A percentile compares a stretch with the other conserved stretches of the same genome.
phyloP scores from a whole-genome alignment of 2,888 invertebrate species.

The Galeopsomyia nigrocyanea region DNA sequence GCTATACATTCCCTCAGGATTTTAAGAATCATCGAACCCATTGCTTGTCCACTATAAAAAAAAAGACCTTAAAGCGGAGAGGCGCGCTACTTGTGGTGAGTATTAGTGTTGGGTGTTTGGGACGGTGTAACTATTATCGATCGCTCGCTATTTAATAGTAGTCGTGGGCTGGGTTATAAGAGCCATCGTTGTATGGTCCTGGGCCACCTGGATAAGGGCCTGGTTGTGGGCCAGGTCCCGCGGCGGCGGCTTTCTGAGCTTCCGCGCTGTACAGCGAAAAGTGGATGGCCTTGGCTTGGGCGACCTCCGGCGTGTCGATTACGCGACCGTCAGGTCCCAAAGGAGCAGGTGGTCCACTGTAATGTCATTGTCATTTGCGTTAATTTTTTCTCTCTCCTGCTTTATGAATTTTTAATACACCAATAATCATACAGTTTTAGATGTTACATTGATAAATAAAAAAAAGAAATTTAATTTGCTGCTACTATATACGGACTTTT shows the following conservation, averaged over 20 bases:
- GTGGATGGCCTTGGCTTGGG: conserved; percentile 66
- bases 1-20: not conserved
- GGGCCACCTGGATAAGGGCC: conserved; percentile 55
- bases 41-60: conserved; percentile 13
- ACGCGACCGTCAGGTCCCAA: conserved; percentile 65
- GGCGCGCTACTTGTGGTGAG: conserved; percentile 24
- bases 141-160: conserved; percentile 50
- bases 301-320: conserved; percentile 67
- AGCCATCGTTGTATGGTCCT: conserved; percentile 49
- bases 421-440: too few relatives aligned
- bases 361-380: not conserved
- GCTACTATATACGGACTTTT: too few relatives aligned
- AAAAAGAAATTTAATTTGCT: too few relatives aligned
- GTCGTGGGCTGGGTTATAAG: conserved; percentile 50
- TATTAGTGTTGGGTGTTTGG: conserved; percentile 40
- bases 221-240: conserved; percentile 53
- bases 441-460: too few relatives aligned
- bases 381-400: too few relatives aligned
- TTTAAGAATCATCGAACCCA: not conserved
- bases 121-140: conserved; percentile 36
- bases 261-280: conserved; percentile 64
- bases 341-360: conserved; percentile 66
- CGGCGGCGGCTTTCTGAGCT: conserved; percentile 55
- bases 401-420: too few relatives aligned
- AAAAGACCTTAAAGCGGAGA: conserved; percentile 30